These are phyloP conservation scores for Catocala sponsa DNA, from an alignment of 2,888 invertebrate species.

Conservation along the genomic window DNA sequence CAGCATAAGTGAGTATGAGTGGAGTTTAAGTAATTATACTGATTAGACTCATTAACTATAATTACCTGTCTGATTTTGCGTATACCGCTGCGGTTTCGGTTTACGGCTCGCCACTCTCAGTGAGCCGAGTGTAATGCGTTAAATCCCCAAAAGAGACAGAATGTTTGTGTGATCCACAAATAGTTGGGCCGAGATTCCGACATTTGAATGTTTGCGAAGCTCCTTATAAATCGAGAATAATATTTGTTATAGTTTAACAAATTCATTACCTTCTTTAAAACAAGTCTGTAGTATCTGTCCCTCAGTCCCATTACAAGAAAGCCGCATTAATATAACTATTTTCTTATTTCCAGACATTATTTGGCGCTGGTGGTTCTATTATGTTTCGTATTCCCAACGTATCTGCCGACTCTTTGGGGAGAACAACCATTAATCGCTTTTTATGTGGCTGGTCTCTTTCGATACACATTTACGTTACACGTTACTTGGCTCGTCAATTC, in stretches of 20 bases:
- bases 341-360: constrained; percentile 23
- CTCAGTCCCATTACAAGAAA: no score
- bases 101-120: no score
- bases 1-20: constrained; percentile 17
- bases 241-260: no score
- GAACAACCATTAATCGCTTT: constrained; percentile 15
- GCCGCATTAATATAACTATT: not conserved
- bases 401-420: constrained; percentile 25
- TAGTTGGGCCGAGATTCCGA: no score
- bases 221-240: no score
- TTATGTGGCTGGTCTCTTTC: constrained; percentile 9
- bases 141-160: no score
- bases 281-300: no score
- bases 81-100: no score
- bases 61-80: not conserved
- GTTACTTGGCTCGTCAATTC: constrained; percentile 11
- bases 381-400: constrained; percentile 9
- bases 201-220: no score
- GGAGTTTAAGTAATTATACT: not conserved
- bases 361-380: not conserved
- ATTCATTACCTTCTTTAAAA: no score
- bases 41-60: not conserved
- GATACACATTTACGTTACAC: constrained; percentile 14
- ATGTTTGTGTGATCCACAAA: no score
- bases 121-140: no score